phyloP scores from a whole-genome alignment of 2,888 invertebrate genomes.

The Chamaedrilus cognettii region DNA sequence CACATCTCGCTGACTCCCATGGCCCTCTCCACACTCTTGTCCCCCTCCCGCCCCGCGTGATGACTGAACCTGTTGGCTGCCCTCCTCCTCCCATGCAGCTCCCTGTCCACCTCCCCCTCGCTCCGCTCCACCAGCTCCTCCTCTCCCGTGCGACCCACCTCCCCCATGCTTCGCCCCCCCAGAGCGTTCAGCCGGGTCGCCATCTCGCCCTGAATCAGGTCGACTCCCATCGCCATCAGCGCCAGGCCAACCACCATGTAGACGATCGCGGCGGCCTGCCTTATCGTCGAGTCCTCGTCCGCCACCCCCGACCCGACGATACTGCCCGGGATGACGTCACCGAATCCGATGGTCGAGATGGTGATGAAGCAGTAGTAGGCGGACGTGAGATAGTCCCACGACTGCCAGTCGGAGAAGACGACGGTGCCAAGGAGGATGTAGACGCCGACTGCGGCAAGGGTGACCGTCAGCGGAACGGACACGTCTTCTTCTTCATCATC shows the following conservation, averaged over 20 bases:
- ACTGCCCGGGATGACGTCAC: constrained; percentile 49
- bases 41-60: too few relatives aligned
- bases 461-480: constrained; percentile 56
- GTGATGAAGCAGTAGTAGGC: constrained; percentile 60
- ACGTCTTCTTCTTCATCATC: constrained; percentile 51
- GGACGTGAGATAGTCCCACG: constrained; percentile 52
- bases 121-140: constrained; percentile 5
- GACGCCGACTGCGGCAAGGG: constrained; percentile 55
- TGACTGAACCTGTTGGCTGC: too few relatives aligned
- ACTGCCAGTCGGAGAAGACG: constrained; percentile 55
- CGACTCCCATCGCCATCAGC: constrained; percentile 59
- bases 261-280: constrained; percentile 51
- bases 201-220: constrained; percentile 59
- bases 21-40: too few relatives aligned
- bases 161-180: constrained; percentile 13
- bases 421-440: constrained; percentile 58
- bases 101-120: not conserved
- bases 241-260: constrained; percentile 59
- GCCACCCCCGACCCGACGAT: constrained; percentile 44
- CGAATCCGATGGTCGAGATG: constrained; percentile 58
- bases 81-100: too few relatives aligned
- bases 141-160: constrained; percentile 6
- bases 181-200: not conserved
- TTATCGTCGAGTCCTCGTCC: constrained; percentile 36
- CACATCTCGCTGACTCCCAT: too few relatives aligned